Percentiles rank a stretch among this genome's conserved stretches.
Conservation (phyloP, 2,888 invertebrate genomes). For the Aphelenchoides bicaudatus region DNA sequence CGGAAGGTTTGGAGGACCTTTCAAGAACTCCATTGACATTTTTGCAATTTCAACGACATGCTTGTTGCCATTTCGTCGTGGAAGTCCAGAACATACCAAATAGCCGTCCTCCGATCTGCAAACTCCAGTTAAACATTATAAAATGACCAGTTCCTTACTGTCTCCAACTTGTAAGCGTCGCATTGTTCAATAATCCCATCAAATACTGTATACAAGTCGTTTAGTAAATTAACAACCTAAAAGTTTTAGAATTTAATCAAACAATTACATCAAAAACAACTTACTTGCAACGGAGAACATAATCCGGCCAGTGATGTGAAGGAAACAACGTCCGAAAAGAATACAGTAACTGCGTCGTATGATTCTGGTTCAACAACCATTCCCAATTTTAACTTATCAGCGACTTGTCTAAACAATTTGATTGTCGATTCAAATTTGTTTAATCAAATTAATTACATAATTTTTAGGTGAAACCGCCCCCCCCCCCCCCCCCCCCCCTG, state of each 20-base stretch:
- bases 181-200: constrained; percentile 30
- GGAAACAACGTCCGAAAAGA: constrained; percentile 34
- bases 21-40: constrained; percentile 44
- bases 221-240: constrained; percentile 42
- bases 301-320: constrained; percentile 29
- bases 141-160: too few species aligned
- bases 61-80: constrained; percentile 48
- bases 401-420: constrained; percentile 37
- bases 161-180: constrained; percentile 29
- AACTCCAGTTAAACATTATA: neutral
- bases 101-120: constrained; percentile 30
- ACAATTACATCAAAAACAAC: constrained; percentile 16
- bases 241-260: constrained; percentile 1
- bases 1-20: constrained; percentile 29
- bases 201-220: constrained; percentile 51
- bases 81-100: constrained; percentile 39
- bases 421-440: neutral
- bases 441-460: neutral
- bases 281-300: constrained; percentile 37
- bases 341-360: constrained; percentile 26
- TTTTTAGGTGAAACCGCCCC: too few species aligned
- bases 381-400: constrained; percentile 45
- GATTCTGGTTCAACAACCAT: constrained; percentile 37
- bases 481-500: too few species aligned
- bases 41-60: constrained; percentile 48